Evolutionary conservation across 1,140 invertebrate species (phyloP), one percentile per base, ranked within the genome.

Genomic region (Globodera ellingtonae): DNA sequence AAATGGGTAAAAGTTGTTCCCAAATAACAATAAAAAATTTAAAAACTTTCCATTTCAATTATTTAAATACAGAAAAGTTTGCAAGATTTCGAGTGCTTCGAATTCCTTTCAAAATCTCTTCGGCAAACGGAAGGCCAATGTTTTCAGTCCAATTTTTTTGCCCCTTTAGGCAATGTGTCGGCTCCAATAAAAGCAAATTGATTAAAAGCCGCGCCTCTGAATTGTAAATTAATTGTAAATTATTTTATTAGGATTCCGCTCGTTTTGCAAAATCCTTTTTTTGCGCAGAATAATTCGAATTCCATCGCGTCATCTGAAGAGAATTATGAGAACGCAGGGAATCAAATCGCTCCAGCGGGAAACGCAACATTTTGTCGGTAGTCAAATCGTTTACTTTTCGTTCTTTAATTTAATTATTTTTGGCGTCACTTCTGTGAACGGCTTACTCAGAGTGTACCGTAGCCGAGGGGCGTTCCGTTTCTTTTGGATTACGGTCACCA

Each of bases 301-400:
- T 47, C 86, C 86, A 3, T 81, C 79, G 15, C 74, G 65, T 18
- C 86, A 87, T 48, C 72, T 87, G 13, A 79, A 78, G 65, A 83
- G 79, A 72, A 86, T 87, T 18, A 79, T 79, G 44, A 76, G 81
- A 18, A 86, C 86, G 13, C 70, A 81, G 62, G 84, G 86, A 21
- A 82, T 81, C 56, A 81, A 70, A 56, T 87, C 86, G 21, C 21
- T 86, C 4, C 65, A 66, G 44, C 13, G 80, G 35, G 85, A 86
- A 65, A 87, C 85, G 7, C 81, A 87, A 59, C 87, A 89, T 79
- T 88, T 88, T 79, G 87, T 85, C 50, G 86, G 86, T 87, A 47
- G 7, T 35, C 18, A 70, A 65, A 47, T 10, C 47, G 47, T 7
- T 79, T 47, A 35, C 15, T 3, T 4, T 74, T 10, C 46, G 9